A percentile compares a stretch with the other conserved stretches of the same genome.
phyloP scores from a whole-genome alignment of 2,797 vertebrate species.

The Tachyglossus aculeatus region DNA sequence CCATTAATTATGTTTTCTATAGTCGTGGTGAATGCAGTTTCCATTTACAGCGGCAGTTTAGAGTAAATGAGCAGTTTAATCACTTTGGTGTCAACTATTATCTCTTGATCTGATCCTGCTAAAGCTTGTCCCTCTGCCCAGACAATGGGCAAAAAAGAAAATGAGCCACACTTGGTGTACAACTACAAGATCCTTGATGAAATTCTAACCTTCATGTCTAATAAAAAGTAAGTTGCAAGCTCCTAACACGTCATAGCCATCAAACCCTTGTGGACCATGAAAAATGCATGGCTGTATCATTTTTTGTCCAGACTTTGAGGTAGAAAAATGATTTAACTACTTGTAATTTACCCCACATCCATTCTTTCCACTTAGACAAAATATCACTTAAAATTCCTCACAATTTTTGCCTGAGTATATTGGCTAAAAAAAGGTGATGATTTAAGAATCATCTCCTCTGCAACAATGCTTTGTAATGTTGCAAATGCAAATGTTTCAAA shows the following conservation, averaged over 20 bases:
- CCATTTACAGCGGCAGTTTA: slow-evolving; percentile 18
- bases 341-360: too few relatives aligned
- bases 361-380: too few relatives aligned
- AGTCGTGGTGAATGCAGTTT: slow-evolving; percentile 31
- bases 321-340: too few relatives aligned
- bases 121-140: neutral
- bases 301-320: too few relatives aligned
- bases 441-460: too few relatives aligned
- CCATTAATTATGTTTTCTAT: slow-evolving; percentile 34
- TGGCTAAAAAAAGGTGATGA: too few relatives aligned
- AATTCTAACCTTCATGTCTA: slow-evolving; percentile 7
- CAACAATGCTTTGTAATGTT: too few relatives aligned
- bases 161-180: slow-evolving; percentile 4
- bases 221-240: slow-evolving; percentile 9
- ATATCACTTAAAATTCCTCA: too few relatives aligned
- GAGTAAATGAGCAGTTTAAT: slow-evolving; percentile 31
- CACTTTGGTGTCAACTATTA: slow-evolving; percentile 35
- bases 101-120: neutral
- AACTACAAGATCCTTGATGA: slow-evolving; percentile 6
- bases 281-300: slow-evolving; percentile 8
- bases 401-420: too few relatives aligned
- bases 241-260: neutral
- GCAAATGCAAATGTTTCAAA: too few relatives aligned
- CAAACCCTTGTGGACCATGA: slow-evolving; percentile 9
- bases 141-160: neutral